These are phyloP conservation scores for Potorous gilbertii DNA, from an alignment of 2,797 vertebrate species.

Conservation along the genomic window DNA sequence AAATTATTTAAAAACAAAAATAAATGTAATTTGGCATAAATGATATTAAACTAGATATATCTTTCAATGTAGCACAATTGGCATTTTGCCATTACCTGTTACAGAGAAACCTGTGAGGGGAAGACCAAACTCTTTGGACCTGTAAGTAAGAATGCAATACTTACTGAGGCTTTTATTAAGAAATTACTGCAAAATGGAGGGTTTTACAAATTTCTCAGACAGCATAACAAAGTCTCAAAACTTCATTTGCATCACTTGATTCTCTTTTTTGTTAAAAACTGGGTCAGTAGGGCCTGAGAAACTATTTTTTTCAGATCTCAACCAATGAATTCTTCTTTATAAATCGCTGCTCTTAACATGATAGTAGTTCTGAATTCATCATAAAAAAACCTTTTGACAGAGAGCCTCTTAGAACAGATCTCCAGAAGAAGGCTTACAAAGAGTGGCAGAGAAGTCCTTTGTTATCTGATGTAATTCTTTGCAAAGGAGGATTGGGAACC, in stretches of 20 bases:
- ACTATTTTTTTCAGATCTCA: slow-evolving; percentile 90
- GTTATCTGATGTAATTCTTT: slow-evolving; percentile 91
- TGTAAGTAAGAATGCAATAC: slow-evolving; percentile 79
- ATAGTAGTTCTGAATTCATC: slow-evolving; percentile 92
- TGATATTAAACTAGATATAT: slow-evolving; percentile 64
- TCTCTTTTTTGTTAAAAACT: slow-evolving; percentile 91
- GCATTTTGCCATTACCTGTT: slow-evolving; percentile 80
- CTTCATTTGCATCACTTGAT: slow-evolving; percentile 91
- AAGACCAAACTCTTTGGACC: slow-evolving; percentile 73
- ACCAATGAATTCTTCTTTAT: slow-evolving; percentile 90
- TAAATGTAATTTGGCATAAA: slow-evolving; percentile 58
- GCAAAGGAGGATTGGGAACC: slow-evolving; percentile 87
- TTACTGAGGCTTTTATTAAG: slow-evolving; percentile 84
- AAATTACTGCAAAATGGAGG: slow-evolving; percentile 83
- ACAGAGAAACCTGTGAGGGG: slow-evolving; percentile 76
- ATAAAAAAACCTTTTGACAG: slow-evolving; percentile 89
- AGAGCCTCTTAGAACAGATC: slow-evolving; percentile 88
- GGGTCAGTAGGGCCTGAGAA: slow-evolving; percentile 92
- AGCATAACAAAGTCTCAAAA: slow-evolving; percentile 89
- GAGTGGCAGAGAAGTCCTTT: slow-evolving; percentile 89
- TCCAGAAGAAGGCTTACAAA: slow-evolving; percentile 89
- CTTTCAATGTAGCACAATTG: slow-evolving; percentile 69
- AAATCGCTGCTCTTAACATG: slow-evolving; percentile 92
- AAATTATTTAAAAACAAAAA: slow-evolving; percentile 39
- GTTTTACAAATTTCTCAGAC: slow-evolving; percentile 86